Evolutionary conservation across 2,113 vertebrate genomes (phyloP), one percentile per base, ranked within the genome.

Genomic region (Zeus faber): DNA sequence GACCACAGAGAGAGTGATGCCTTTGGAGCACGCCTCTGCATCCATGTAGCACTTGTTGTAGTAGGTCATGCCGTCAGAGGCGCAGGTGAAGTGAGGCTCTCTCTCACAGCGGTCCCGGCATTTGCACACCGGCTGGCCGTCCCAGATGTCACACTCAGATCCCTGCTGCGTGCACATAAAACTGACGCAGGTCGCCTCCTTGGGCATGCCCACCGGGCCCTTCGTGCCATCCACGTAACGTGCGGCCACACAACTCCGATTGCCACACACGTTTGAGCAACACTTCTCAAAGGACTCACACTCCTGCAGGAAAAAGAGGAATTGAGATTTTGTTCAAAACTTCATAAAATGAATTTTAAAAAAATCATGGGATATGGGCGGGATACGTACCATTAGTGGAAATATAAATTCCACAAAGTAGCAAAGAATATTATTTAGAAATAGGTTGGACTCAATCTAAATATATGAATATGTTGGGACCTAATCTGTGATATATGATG

Each of bases 21-120:
- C 96, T 47, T 94, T 98, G 68, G 93, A 92, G 62, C 97, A 99
- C 2, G 97, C 97, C 80, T 99, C 97, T 0, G 97, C 97, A 0
- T 99, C 96, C 97, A 99, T 98, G 88, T 94, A 99, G 77, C 97
- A 99, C 70, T 91, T 95, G 77, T 99, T 99, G 79, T 97, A 99
- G 83, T 99, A 99, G 23, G 96, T 98, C 87, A 99, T 93, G 43
- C 97, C 95, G 0, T 99, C 97, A 0, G 97, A 99, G 37, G 97
- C 97, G 0, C 97, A 99, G 50, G 97, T 99, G 62, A 99, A 99
- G 65, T 93, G 93, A 0, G 97, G 97, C 72, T 98, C 95, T 61
- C 93, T 91, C 89, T 98, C 97, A 1, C 97, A 99, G 25, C 95
- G 91, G 45, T 99, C 97, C 29, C 86, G 88, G 85, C 97, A 99